Conservation (phyloP, 2,113 vertebrate species). For the Xiphorhynchus elegans region DNA sequence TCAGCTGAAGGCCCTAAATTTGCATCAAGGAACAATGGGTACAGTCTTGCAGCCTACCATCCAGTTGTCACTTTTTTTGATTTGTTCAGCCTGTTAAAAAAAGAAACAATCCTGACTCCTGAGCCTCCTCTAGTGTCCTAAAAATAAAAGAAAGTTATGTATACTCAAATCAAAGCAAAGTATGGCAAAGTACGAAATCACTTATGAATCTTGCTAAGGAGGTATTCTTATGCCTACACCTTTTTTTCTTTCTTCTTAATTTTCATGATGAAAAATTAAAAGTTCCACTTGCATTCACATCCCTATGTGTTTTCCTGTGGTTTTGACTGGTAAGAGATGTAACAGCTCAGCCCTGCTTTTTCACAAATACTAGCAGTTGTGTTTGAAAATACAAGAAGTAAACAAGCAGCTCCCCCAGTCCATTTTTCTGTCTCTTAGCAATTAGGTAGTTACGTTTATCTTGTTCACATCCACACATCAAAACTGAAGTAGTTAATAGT, state of each 20-base stretch:
- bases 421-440: background rate
- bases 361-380: background rate
- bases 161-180: background rate
- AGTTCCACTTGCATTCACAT: background rate
- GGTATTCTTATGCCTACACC: accelerated
- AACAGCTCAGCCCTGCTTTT: background rate
- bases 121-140: constrained; percentile 51
- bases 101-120: constrained; percentile 3
- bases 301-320: background rate
- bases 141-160: background rate
- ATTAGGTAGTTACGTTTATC: background rate
- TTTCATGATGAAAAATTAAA: background rate
- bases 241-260: background rate
- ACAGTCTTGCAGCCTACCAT: background rate
- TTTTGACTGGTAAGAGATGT: background rate
- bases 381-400: background rate
- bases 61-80: background rate
- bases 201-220: background rate
- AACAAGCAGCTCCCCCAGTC: background rate
- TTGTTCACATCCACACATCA: background rate
- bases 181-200: background rate
- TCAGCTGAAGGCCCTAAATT: background rate
- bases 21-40: background rate
- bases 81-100: background rate
- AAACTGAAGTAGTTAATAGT: background rate